Evolutionary conservation across 1,140 invertebrate genomes (phyloP).

Genomic region (Aphis craccivora): DNA sequence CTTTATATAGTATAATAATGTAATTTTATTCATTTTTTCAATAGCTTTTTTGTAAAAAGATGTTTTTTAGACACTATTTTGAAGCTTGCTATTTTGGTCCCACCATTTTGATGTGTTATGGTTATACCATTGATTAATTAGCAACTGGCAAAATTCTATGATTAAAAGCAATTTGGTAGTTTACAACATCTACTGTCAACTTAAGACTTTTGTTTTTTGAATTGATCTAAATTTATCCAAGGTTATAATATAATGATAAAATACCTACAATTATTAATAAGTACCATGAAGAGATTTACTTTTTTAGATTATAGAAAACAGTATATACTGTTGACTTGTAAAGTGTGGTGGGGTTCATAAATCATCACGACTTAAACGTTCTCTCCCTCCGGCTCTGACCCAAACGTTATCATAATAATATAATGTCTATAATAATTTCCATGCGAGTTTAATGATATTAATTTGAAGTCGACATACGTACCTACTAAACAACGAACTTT

Average conservation of each 20-base stretch:
- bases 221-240: background rate
- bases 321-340: background rate
- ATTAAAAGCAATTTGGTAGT: background rate
- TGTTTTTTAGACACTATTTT: background rate
- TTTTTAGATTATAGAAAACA: conserved; percentile 14
- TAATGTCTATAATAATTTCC: background rate
- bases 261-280: background rate
- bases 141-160: background rate
- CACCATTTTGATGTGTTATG: background rate
- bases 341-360: background rate
- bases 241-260: background rate
- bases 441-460: background rate
- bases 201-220: background rate
- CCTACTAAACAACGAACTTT: background rate
- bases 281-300: background rate
- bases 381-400: conserved; percentile 1
- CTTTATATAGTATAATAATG: background rate
- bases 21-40: background rate
- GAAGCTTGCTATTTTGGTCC: background rate
- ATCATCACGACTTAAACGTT: conserved; percentile 3
- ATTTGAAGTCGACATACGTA: background rate
- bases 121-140: background rate
- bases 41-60: background rate
- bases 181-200: background rate
- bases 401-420: background rate